phyloP scores from a whole-genome alignment of 2,888 invertebrate species.

The Drosophila prolongata region DNA sequence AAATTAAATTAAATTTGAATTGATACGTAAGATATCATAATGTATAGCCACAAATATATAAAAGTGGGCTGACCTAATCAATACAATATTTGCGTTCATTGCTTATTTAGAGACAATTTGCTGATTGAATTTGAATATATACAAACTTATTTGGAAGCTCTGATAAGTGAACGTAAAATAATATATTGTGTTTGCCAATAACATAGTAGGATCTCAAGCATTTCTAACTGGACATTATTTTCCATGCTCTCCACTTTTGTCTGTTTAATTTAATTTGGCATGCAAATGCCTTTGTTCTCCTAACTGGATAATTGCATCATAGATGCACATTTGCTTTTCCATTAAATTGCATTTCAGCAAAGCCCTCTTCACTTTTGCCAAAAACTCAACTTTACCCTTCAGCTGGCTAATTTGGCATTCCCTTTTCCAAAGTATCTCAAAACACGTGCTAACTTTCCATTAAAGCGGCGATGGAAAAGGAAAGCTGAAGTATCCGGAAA shows the following conservation, averaged over 20 bases:
- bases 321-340: conserved; percentile 1
- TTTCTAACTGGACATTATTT: neutral
- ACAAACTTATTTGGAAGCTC: too few relatives aligned
- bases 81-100: too few relatives aligned
- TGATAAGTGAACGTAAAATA: too few relatives aligned
- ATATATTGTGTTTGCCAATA: too few relatives aligned
- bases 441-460: conserved; percentile 21
- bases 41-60: too few relatives aligned
- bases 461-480: conserved; percentile 4
- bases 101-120: too few relatives aligned
- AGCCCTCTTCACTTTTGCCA: neutral
- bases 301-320: neutral
- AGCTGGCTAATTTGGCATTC: conserved; percentile 26
- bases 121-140: too few relatives aligned
- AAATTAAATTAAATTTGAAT: conserved; percentile 6
- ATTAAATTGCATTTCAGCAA: neutral
- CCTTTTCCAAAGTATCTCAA: conserved; percentile 7
- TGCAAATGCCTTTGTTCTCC: neutral
- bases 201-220: too few relatives aligned
- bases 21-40: neutral
- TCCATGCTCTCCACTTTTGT: neutral
- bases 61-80: too few relatives aligned
- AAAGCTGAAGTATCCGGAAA: neutral
- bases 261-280: neutral
- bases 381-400: neutral